Base-by-base conservation (phyloP, 2,797 vertebrate species). In the Setipinna tenuifilis region DNA sequence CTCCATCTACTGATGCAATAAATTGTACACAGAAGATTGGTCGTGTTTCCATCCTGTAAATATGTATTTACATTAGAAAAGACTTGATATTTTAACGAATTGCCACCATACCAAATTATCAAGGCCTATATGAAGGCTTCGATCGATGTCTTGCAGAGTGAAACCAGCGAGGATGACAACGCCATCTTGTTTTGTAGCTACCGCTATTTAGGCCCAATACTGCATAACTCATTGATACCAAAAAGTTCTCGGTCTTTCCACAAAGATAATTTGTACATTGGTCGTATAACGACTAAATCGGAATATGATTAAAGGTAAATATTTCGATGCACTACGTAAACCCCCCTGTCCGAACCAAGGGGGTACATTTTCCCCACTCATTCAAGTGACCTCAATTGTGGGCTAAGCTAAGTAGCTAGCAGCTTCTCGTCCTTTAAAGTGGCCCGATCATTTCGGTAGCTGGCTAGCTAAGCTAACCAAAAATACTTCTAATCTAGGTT, bases 121-220 rank as follows among this genome's bases (percentile, higher is more conserved):
- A n/a, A 81, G 48, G 83, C n/a, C 41, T 65, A 59, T 23, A 58
- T 23, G 50, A 83, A 12, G 25, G 87, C 82, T 81, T 81, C n/a
- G 87, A 81, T 65, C 78, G 85, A 83, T 89, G 35, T 91, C 88
- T 92, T 90, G 87, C 87, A 90, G 89, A 89, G 91, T 91, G 91
- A 93, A 93, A 94, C 92, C 89, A 88, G 88, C 89, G 91, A 93
- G 92, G 90, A 93, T 95, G 95, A 91, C 90, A 92, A 96, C 97
- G 97, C 98, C 98, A 99, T 99, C 97, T 99, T 99, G 97, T 95
- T 94, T 91, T 90, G 95, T 94, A 78, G 31, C 71, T 21, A 95
- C 95, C 95, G 95, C 93, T 93, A 85, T 87, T 93, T 89, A 93
- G 95, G 93, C 92, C 92, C 92, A 90, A 92, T 91, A 94, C 90